Evolutionary conservation across 2,888 invertebrate genomes (phyloP), one percentile per base, ranked within the genome.

Genomic region (Idaea dimidiata): DNA sequence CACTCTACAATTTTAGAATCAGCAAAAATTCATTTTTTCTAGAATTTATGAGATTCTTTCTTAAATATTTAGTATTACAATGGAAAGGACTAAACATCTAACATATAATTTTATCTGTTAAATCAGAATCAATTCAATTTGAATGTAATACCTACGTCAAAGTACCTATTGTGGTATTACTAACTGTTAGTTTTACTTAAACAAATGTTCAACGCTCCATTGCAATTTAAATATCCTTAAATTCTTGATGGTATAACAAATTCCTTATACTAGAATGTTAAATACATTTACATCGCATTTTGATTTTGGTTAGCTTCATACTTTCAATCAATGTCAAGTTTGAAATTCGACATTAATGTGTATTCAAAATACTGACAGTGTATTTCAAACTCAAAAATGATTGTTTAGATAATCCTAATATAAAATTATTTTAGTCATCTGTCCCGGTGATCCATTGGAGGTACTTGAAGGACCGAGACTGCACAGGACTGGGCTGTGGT

Each of bases 371-470:
- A 43, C 33, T 33, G 33, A 33, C 43, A 43, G 14, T 10, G 43
- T 1, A 43, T 43, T 43, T 43, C 43, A 43, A 43, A 8, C 43
- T 43, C 43, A 43, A 43, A 43, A 43, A 43, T 8, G 43, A 43
- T 43, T 43, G 8, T 43, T 43, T 33, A 10, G 7, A 8, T 0
- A 43, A 14, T 43, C 43, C 10, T 57, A 59, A 59, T 32, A 62
- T 64, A 68, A 60, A 54, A 62, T 58, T 59, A 66, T 58, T 70
- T 85, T 76, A 91, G 75, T 93, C 86, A 66, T 92, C 92, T 57
- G 93, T 93, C 62, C 93, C 93, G n/a, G 93, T 93, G 68, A 93
- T 90, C 88, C 93, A 92, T 76, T 93, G 93, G 17, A 93, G 86
- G 67, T 93, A 93, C 73, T 93, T 93, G 80, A 93, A 93, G 43